Conservation (phyloP, 2,797 vertebrate genomes). For the Arnoldichthys spilopterus region DNA sequence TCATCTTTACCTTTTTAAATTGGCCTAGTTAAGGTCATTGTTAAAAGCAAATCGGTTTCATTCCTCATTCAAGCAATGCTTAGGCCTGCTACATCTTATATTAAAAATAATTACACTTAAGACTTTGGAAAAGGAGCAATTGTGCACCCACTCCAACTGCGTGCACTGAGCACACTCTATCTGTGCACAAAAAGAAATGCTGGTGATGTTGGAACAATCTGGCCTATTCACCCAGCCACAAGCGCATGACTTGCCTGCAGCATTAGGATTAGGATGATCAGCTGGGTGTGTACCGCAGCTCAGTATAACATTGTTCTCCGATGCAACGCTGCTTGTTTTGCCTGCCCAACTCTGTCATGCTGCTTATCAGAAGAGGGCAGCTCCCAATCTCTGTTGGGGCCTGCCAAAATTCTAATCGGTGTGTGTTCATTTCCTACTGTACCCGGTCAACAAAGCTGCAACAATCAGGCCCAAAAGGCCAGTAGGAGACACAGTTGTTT, state of each 20-base stretch:
- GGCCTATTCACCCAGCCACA: conserved; percentile 72
- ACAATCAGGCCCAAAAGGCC: conserved; percentile 47
- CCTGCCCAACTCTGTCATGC: conserved; percentile 59
- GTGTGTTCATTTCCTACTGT: conserved; percentile 58
- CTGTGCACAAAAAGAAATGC: conserved; percentile 68
- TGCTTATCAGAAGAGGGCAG: conserved; percentile 73
- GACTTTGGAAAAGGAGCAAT: background rate
- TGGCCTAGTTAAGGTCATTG: background rate
- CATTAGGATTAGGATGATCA: conserved; percentile 78
- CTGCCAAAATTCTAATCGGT: conserved; percentile 68
- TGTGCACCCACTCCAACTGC: conserved; percentile 12
- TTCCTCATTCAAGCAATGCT: conserved; percentile 1
- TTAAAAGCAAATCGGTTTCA: background rate
- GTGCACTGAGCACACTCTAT: conserved; percentile 63
- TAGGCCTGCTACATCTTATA: background rate
- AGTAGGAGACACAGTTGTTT: conserved; percentile 28
- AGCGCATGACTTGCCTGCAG: conserved; percentile 77
- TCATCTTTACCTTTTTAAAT: background rate
- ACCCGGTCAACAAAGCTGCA: conserved; percentile 49
- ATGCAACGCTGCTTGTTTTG: conserved; percentile 69
- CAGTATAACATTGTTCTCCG: conserved; percentile 80
- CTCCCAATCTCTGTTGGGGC: conserved; percentile 61
- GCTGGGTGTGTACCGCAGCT: conserved; percentile 70
- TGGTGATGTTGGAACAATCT: conserved; percentile 73
- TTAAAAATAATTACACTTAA: conserved; percentile 35